Evolutionary conservation across 2,113 vertebrate genomes (phyloP), one percentile per base, ranked within the genome.

Genomic region (Neolamprologus cancellatus): DNA sequence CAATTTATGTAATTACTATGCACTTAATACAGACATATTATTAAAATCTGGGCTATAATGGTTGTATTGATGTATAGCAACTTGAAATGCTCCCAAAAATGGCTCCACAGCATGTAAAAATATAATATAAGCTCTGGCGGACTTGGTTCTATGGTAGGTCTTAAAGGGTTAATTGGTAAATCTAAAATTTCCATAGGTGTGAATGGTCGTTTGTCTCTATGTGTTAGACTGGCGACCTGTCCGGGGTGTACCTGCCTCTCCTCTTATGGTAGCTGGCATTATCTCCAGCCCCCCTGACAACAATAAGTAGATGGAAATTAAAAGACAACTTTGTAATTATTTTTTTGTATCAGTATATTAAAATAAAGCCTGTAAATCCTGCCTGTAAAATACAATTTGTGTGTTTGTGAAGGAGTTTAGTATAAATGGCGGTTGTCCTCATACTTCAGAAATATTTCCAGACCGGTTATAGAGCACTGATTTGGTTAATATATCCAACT

Each of bases 261-360:
- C 10, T 36, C 59, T 64, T 36, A 36, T 64, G 10, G 59, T 13
- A 66, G 32, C 59, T 66, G 18, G 59, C 32, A 66, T 20, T n/a
- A 18, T 64, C 59, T 64, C 30, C 59, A 64, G 32, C 6, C 1
- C 10, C 1, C 59, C 32, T 12, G 18, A 64, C 59, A 36, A 36
- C 59, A n/a, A 36, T 2, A 2, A 64, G 0, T 7, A 64, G 0
- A 36, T 64, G 18, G 1, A 71, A 84, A 90, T 84, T 30, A 79
- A 79, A 84, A 69, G 46, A 80, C 50, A 81, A 10, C 28, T 76
- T 8, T 80, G 25, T 64, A 34, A 78, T 83, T 71, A n/a, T 76
- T 80, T 5, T 17, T n/a, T 76, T 48, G 0, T 28, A 28, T 76
- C 25, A 50, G 15, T 48, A 50, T 76, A 0, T 74, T 48, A 3